A percentile compares a stretch with the other conserved stretches of the same genome.
Conservation (phyloP, 2,888 invertebrate genomes). For the Seira musarum region DNA sequence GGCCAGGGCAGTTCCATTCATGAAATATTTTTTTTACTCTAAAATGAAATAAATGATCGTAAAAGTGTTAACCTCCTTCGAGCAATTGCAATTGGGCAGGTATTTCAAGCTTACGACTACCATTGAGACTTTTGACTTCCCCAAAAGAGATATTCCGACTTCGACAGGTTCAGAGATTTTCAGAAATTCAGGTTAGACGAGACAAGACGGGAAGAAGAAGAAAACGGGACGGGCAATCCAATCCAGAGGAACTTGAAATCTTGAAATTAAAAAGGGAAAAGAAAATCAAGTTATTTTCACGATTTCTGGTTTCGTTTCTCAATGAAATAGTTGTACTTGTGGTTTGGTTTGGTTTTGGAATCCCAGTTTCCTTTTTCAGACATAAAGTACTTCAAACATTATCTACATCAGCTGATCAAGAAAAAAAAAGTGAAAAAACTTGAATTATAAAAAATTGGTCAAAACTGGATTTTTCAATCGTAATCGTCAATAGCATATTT, state of each 20-base stretch:
- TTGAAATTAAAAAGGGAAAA: constrained; percentile 46
- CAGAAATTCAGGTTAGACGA: constrained; percentile 42
- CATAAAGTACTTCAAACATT: background rate
- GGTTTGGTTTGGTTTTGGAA: constrained; percentile 38
- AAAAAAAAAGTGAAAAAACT: constrained; percentile 36
- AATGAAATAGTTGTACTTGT: no score
- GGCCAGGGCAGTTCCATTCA: no score
- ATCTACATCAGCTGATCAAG: constrained; percentile 24
- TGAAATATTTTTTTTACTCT: no score
- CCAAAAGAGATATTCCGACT: no score
- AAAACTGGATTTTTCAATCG: constrained; percentile 62
- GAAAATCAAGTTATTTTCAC: constrained; percentile 58
- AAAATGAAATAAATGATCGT: no score
- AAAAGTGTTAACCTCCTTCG: no score
- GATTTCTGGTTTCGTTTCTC: constrained; percentile 37
- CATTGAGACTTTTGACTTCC: no score
- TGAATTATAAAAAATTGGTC: constrained; percentile 59
- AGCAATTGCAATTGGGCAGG: no score
- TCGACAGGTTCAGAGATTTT: no score
- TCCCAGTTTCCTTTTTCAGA: constrained; percentile 60
- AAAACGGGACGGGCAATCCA: no score
- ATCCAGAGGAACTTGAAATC: constrained; percentile 41
- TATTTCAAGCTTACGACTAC: no score
- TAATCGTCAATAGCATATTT: constrained; percentile 58
- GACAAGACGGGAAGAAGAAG: constrained; percentile 30